phyloP scores from a whole-genome alignment of 2,797 vertebrate species.

The Sebastolobus alascanus region DNA sequence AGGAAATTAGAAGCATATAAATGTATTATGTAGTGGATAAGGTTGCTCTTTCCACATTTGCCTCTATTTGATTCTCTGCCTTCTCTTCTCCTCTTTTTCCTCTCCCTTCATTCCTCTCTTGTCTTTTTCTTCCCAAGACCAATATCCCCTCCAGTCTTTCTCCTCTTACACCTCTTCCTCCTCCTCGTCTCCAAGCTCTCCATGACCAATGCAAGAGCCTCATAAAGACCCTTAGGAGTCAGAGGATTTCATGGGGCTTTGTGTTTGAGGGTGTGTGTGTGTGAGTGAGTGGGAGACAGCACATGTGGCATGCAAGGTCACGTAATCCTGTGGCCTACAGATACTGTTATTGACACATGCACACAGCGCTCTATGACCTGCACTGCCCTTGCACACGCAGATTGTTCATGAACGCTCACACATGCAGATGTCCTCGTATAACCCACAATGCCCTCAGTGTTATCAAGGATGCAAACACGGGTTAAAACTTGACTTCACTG shows the following conservation, averaged over 20 bases:
- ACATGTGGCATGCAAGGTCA: slow-evolving; percentile 75
- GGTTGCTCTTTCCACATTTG: neutral
- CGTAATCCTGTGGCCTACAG: slow-evolving; percentile 68
- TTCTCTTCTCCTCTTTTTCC: neutral
- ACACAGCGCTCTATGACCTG: slow-evolving; percentile 46
- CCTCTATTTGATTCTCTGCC: neutral
- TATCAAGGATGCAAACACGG: slow-evolving; percentile 21
- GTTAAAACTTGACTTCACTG: neutral
- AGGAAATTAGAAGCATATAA: slow-evolving; percentile 6
- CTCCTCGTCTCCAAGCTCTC: slow-evolving; percentile 10
- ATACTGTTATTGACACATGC: slow-evolving; percentile 69
- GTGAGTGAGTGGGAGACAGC: slow-evolving; percentile 45
- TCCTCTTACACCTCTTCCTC: slow-evolving; percentile 1
- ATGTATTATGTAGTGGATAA: neutral
- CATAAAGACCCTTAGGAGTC: slow-evolving; percentile 63
- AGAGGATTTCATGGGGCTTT: slow-evolving; percentile 70
- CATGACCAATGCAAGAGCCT: slow-evolving; percentile 59
- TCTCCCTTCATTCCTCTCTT: neutral
- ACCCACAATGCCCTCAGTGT: slow-evolving; percentile 35
- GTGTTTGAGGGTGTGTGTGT: slow-evolving; percentile 34
- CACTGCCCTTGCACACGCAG: slow-evolving; percentile 38
- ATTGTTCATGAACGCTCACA: slow-evolving; percentile 22
- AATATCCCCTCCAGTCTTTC: slow-evolving; percentile 6
- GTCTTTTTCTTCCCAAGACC: neutral
- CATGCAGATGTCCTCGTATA: slow-evolving; percentile 24